Base-by-base conservation (phyloP, 2,113 vertebrate species). In the Microcebus jonahi region DNA sequence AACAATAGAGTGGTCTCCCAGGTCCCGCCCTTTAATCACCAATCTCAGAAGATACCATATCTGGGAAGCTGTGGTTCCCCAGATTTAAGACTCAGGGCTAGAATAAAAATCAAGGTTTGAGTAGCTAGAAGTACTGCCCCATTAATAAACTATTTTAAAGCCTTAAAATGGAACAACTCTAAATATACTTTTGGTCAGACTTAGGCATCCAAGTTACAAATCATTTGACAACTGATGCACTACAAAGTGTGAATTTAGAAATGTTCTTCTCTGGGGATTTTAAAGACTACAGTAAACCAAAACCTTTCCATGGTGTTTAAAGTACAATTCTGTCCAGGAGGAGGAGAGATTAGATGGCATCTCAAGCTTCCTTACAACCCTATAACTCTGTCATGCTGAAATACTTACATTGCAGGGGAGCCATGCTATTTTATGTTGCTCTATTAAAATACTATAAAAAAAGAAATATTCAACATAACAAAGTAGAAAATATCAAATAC, bases 81-180 rank as follows among this genome's bases (percentile, higher is more conserved):
- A 1, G 31, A 88, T 96, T 90, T 86, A 95, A 97, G 55, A 67
- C 11, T 11, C 8, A 36, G 17, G 39, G 25, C 65, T 57, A 80
- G 48, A 71, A 59, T 68, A 84, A 89, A 83, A 90, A 82, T 93
- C n/a, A 94, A 92, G n/a, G 75, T 81, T 83, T 92, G 42, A 90
- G 31, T 42, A 90, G 25, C 88, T 87, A 25, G 45, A 89, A 85
- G 59, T 9, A 80, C 29, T 45, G 18, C 18, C 50, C 21, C 55
- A 61, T 77, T 95, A 92, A 92, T 59, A 97, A 96, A 93, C n/a
- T 53, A 89, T 90, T 48, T 88, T 87, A 96, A 91, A 96, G 29
- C 6, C 29, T 86, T 91, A 76, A 90, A 88, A 96, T 57, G 25
- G 42, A 97, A 84, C 50, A 84, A 53, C 68, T 94, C 31, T 73